These are phyloP conservation scores for Dolichallabes microphthalmus DNA, from an alignment of 2,113 vertebrate genomes.

Conservation along the genomic window DNA sequence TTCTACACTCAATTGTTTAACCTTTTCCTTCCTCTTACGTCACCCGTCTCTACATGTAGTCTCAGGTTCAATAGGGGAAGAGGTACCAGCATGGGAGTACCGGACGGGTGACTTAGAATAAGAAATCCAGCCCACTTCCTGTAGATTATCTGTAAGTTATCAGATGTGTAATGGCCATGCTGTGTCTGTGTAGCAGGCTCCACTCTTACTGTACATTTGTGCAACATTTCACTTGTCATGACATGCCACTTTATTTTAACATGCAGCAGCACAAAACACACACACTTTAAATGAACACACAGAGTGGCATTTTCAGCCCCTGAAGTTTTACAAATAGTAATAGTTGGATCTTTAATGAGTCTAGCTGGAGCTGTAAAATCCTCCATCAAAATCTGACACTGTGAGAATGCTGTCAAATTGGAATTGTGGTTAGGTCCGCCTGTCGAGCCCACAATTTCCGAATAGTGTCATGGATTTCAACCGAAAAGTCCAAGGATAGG, in stretches of 20 bases:
- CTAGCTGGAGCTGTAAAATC: neutral
- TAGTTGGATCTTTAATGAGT: neutral
- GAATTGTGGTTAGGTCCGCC: conserved; percentile 10
- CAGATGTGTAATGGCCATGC: neutral
- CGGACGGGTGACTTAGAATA: neutral
- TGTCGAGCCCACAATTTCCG: neutral
- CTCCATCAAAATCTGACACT: conserved; percentile 10
- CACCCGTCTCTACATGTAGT: neutral
- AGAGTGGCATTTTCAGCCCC: conserved; percentile 58
- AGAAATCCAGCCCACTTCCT: neutral
- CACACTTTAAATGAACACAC: conserved; percentile 22
- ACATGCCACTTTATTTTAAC: conserved; percentile 57
- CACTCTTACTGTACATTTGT: conserved; percentile 56
- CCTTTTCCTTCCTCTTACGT: neutral
- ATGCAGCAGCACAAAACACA: conserved; percentile 61
- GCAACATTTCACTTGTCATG: conserved; percentile 43
- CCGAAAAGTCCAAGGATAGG: conserved; percentile 10
- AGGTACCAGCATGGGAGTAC: neutral
- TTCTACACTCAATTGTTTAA: neutral
- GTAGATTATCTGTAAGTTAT: conserved; percentile 4
- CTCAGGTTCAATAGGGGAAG: neutral
- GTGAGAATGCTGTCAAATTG: neutral
- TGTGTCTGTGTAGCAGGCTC: conserved; percentile 44
- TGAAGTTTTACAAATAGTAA: neutral
- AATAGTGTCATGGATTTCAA: conserved; percentile 33